Base-by-base conservation (phyloP, 1,140 invertebrate species). In the Zaprionus tsacasi region DNA sequence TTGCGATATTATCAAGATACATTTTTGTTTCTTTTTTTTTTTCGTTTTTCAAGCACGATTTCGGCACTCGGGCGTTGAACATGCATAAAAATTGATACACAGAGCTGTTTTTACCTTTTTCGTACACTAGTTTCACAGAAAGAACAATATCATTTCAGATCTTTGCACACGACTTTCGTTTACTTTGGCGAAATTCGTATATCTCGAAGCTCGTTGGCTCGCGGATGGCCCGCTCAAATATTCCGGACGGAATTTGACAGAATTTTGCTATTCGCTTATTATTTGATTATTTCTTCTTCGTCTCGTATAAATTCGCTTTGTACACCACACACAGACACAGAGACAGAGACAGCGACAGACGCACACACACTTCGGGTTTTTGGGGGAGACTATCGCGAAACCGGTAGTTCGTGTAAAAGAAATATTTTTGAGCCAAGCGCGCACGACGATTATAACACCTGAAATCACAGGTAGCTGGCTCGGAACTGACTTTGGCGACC, bases 391-490 rank as follows among this genome's bases (percentile, higher is more conserved):
- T 36, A 64, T 59, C 72, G 72, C 67, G 72, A 70, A 63, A 67
- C 65, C 65, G 65, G 65, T 67, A 67, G 65, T 58, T 67, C 55
- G 71, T 70, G 52, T 69, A 56, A 48, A 69, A 70, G 35, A 70
- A 48, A 58, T 58, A 52, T 63, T 70, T 63, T 70, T 63, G 72
- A 64, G 72, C 67, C 54, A 70, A 70, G 72, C 72, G 72, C 72
- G 72, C 67, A 75, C 72, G 72, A 64, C 58, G 59, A 64, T 64
- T 70, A 75, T 54, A 58, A 75, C 72, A 75, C 72, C 72, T 70
- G 72, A 75, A 75, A 70, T 64, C 67, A 58, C 72, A 75, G 72
- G 72, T 75, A 75, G 67, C 72, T 75, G 72, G 72, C 72, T 63
- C 60, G 15, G 36, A 70, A 75, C 72, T 75, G 67, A 75, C 67